phyloP scores from a whole-genome alignment of 92 coral and sea anemone species.

The Anthopleura xanthogrammica region DNA sequence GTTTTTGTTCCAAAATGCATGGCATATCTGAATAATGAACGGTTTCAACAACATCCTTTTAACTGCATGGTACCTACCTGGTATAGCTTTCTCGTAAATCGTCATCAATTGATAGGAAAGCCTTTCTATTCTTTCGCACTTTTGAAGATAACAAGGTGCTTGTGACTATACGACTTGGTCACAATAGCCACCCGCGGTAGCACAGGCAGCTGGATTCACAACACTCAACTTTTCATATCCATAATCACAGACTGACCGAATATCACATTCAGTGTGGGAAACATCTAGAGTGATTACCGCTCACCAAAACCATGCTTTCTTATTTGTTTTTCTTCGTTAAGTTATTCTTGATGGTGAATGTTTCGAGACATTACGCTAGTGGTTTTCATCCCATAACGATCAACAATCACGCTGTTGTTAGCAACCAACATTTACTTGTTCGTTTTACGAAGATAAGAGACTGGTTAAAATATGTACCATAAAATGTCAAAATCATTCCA shows the following conservation, averaged over 20 bases:
- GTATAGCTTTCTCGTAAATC: no score
- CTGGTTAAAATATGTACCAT: conserved; percentile 1
- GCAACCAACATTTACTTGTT: not conserved
- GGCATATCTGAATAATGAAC: no score
- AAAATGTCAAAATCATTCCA: not conserved
- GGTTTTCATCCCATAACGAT: not conserved
- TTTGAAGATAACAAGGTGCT: no score
- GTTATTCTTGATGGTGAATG: not conserved
- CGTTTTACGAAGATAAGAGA: not conserved
- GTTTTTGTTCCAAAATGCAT: no score
- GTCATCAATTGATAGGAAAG: no score
- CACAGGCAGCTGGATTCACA: not conserved
- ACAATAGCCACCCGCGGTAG: not conserved
- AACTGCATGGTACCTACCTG: no score
- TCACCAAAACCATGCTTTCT: no score
- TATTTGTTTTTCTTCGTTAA: not conserved
- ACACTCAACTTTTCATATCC: not conserved
- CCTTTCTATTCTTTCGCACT: no score
- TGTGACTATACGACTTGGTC: not conserved
- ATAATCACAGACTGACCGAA: not conserved
- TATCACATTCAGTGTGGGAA: not conserved
- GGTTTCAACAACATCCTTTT: no score
- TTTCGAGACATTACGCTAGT: not conserved
- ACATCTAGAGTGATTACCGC: not conserved
- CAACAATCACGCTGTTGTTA: not conserved